Conservation (phyloP, 1,140 invertebrate species). For the Neodiprion pinetum region DNA sequence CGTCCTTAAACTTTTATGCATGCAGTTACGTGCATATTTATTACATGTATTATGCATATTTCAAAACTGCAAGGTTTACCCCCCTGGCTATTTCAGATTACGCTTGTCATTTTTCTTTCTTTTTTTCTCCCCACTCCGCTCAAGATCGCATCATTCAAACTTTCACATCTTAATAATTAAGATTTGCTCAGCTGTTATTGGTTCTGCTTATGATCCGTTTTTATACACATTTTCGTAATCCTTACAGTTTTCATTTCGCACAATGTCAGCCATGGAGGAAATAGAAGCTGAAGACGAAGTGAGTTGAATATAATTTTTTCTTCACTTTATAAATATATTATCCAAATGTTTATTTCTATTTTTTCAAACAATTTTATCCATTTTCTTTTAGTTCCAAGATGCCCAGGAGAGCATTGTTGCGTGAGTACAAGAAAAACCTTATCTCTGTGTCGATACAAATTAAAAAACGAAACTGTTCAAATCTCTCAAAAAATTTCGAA, state of each 20-base stretch:
- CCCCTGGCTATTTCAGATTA: no score
- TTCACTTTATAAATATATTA: background rate
- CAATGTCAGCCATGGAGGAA: slow-evolving; percentile 28
- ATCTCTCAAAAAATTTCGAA: background rate
- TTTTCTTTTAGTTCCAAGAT: slow-evolving; percentile 57
- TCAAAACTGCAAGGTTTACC: no score
- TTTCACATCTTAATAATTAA: no score
- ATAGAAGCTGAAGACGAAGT: slow-evolving; percentile 55
- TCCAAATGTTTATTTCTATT: slow-evolving; percentile 5
- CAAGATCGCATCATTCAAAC: no score
- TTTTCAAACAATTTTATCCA: slow-evolving; percentile 16
- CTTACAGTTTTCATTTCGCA: no score
- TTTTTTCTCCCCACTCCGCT: no score
- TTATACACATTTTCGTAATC: no score
- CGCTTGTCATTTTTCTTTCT: background rate
- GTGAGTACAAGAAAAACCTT: slow-evolving; percentile 33
- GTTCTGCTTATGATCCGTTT: no score
- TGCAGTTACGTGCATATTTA: no score
- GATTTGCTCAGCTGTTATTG: no score
- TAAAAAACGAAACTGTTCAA: slow-evolving; percentile 1
- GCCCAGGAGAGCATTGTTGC: slow-evolving; percentile 50
- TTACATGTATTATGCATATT: no score
- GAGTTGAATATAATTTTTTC: slow-evolving; percentile 8
- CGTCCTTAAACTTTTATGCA: no score
- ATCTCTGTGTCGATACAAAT: background rate